Evolutionary conservation across 2,113 vertebrate genomes (phyloP).

Genomic region (Corapipo altera): DNA sequence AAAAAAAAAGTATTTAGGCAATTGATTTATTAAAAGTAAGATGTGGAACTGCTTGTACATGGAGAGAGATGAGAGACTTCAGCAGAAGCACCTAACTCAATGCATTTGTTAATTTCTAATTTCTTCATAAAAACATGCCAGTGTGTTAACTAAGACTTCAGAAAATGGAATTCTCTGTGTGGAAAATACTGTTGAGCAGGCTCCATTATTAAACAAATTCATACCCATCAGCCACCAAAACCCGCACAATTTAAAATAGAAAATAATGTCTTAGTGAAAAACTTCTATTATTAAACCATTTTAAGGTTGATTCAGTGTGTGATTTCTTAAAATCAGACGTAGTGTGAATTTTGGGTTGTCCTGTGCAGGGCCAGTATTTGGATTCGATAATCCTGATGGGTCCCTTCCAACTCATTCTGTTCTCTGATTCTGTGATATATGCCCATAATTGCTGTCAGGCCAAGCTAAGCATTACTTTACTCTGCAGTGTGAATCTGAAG

Average conservation of each 20-base stretch:
- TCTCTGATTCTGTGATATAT: background rate
- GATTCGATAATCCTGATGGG: background rate
- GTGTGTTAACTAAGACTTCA: background rate
- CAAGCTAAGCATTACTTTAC: background rate
- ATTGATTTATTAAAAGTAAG: background rate
- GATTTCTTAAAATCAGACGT: background rate
- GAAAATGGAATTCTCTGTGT: background rate
- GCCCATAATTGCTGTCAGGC: background rate
- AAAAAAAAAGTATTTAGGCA: background rate
- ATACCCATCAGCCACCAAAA: background rate
- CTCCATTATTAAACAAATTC: background rate
- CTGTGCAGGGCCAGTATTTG: background rate
- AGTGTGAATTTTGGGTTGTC: background rate
- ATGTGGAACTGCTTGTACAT: background rate
- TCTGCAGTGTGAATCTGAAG: background rate
- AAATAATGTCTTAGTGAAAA: background rate
- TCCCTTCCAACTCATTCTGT: background rate
- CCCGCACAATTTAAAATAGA: background rate
- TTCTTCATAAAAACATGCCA: background rate
- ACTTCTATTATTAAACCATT: background rate
- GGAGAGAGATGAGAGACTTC: background rate
- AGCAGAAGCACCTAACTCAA: background rate
- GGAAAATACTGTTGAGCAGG: background rate
- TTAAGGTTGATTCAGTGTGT: background rate
- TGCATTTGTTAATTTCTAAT: background rate